Percentiles rank a stretch among this genome's conserved stretches.
Evolutionary conservation across 2,113 vertebrate genomes (phyloP).

Genomic region (Xenopus tropicalis): DNA sequence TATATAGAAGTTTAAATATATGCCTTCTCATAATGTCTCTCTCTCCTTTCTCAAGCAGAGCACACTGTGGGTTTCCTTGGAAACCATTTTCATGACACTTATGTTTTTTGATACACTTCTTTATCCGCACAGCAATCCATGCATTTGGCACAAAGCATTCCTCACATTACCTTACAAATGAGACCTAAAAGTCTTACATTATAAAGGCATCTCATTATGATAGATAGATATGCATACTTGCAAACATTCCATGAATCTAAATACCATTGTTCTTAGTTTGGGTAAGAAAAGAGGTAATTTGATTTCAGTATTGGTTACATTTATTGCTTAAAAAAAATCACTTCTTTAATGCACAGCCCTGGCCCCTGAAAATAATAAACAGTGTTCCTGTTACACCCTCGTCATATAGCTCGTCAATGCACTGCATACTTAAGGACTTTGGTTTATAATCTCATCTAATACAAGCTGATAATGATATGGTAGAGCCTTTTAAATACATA

Average conservation of each 20-base stretch:
- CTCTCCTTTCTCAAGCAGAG: neutral
- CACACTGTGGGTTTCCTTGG: slow-evolving; percentile 23
- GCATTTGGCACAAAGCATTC: slow-evolving; percentile 14
- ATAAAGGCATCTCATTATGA: slow-evolving; percentile 25
- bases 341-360: no score
- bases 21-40: slow-evolving; percentile 4
- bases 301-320: neutral
- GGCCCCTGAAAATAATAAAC: no score
- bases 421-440: no score
- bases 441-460: no score
- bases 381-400: no score
- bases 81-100: slow-evolving; percentile 36
- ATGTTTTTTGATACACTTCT: slow-evolving; percentile 33
- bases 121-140: slow-evolving; percentile 27
- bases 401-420: no score
- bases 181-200: slow-evolving; percentile 18
- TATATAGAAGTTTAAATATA: slow-evolving; percentile 1
- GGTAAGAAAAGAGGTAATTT: neutral
- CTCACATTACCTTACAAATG: slow-evolving; percentile 26
- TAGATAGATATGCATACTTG: slow-evolving; percentile 19
- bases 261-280: slow-evolving; percentile 20
- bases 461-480: no score
- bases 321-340: no score
- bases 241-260: slow-evolving; percentile 24
- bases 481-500: no score